These are phyloP conservation scores for Chondrosia reniformis DNA, from an alignment of 37 sponge, comb jelly and placozoan genomes.

Conservation along the genomic window DNA sequence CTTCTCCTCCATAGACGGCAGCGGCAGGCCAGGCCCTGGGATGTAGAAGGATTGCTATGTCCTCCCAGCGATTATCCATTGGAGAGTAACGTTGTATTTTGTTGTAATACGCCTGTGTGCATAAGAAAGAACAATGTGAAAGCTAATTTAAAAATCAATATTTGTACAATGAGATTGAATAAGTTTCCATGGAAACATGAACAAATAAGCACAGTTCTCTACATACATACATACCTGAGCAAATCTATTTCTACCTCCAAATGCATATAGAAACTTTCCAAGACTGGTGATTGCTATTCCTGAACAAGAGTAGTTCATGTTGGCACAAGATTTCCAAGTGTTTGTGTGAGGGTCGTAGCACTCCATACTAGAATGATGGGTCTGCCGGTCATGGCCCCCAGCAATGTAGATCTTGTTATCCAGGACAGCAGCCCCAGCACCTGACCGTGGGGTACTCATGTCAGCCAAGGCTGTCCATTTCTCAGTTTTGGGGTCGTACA, in stretches of 20 bases:
- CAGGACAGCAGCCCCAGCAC: constrained; percentile 76
- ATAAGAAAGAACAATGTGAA: too few species aligned
- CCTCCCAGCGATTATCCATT: constrained; percentile 10
- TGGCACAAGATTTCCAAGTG: constrained; percentile 69
- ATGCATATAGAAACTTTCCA: constrained; percentile 61
- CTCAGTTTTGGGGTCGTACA: constrained; percentile 46
- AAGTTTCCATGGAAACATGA: too few species aligned
- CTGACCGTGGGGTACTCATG: constrained; percentile 81
- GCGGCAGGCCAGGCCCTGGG: constrained; percentile 50
- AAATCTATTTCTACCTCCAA: constrained; percentile 81
- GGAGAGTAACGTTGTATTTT: constrained; percentile 16
- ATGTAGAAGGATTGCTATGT: constrained; percentile 8
- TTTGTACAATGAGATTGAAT: too few species aligned
- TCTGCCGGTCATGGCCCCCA: constrained; percentile 80
- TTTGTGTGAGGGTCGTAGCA: constrained; percentile 67
- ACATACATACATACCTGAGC: too few species aligned
- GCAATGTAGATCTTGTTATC: constrained; percentile 77
- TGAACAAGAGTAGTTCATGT: constrained; percentile 76
- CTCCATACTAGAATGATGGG: constrained; percentile 78
- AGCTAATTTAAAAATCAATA: too few species aligned
- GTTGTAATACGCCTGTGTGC: neutral
- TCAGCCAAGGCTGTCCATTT: constrained; percentile 65
- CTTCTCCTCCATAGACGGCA: constrained; percentile 50
- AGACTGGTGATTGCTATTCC: constrained; percentile 72
- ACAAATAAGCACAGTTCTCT: too few species aligned